phyloP scores from a whole-genome alignment of 2,888 invertebrate genomes.

The Drosophila conformis region DNA sequence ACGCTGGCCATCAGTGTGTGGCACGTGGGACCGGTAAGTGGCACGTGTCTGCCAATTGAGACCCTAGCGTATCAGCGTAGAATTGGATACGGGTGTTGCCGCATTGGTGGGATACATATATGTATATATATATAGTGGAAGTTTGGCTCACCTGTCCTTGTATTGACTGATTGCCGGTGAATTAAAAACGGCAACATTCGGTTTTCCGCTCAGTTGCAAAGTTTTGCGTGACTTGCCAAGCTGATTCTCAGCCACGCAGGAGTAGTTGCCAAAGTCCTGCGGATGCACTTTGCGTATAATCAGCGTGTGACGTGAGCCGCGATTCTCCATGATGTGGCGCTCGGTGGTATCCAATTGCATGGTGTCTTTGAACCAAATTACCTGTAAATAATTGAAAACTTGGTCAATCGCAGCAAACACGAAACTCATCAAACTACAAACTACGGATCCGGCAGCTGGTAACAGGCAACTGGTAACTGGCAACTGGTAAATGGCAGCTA shows the following conservation, averaged over 20 bases:
- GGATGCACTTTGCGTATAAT: constrained; percentile 89
- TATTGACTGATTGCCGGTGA: constrained; percentile 88
- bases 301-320: constrained; percentile 88
- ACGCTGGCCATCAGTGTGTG: constrained; percentile 42
- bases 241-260: constrained; percentile 89
- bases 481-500: constrained; percentile 3
- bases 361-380: constrained; percentile 89
- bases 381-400: constrained; percentile 85
- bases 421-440: constrained; percentile 15
- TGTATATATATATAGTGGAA: background rate
- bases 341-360: constrained; percentile 89
- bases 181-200: constrained; percentile 88
- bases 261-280: constrained; percentile 90
- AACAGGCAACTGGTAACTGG: constrained; percentile 6
- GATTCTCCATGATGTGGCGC: constrained; percentile 88
- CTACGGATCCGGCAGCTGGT: background rate
- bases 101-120: background rate
- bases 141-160: constrained; percentile 84
- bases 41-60: constrained; percentile 50
- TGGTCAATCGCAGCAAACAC: constrained; percentile 62
- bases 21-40: constrained; percentile 45
- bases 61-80: constrained; percentile 23
- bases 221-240: constrained; percentile 88
- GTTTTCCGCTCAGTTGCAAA: constrained; percentile 89
- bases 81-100: background rate